These are phyloP conservation scores for Pachyseris speciosa DNA, from an alignment of 64 coral and sea anemone genomes.

Conservation along the genomic window DNA sequence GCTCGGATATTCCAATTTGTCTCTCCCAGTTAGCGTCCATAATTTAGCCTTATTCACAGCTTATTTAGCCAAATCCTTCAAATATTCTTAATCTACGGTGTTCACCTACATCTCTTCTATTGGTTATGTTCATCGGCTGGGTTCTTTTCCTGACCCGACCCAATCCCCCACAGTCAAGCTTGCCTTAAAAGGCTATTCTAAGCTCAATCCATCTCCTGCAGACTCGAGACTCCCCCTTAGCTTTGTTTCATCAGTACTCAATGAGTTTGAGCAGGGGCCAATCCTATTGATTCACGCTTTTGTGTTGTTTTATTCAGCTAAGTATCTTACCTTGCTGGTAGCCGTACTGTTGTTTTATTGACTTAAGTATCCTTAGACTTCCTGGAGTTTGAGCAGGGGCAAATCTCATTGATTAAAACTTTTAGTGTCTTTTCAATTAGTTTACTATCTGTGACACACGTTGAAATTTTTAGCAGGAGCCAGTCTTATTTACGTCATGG, in stretches of 20 bases:
- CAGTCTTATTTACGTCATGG: too few species aligned
- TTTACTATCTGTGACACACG: too few species aligned
- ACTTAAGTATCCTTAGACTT: too few species aligned
- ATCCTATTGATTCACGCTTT: too few species aligned
- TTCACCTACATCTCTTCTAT: slow-evolving; percentile 17
- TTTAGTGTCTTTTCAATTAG: too few species aligned
- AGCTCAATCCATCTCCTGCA: not conserved
- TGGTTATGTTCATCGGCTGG: not conserved
- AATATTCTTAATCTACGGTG: not conserved
- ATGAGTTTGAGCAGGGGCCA: too few species aligned
- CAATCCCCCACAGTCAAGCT: not conserved
- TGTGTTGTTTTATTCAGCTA: too few species aligned
- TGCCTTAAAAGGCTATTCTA: slow-evolving; percentile 15
- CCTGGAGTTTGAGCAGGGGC: too few species aligned
- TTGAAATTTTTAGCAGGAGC: too few species aligned
- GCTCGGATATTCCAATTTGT: not conserved
- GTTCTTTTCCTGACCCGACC: not conserved
- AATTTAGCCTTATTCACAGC: slow-evolving; percentile 19
- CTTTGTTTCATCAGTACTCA: too few species aligned
- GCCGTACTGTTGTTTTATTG: not conserved
- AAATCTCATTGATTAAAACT: too few species aligned
- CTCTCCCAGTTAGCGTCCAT: not conserved
- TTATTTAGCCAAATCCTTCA: slow-evolving; percentile 26
- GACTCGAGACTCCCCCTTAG: not conserved
- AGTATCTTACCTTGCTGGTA: too few species aligned